Evolutionary conservation across 2,888 invertebrate genomes (phyloP).

Genomic region (Cheilosia vernalis): DNA sequence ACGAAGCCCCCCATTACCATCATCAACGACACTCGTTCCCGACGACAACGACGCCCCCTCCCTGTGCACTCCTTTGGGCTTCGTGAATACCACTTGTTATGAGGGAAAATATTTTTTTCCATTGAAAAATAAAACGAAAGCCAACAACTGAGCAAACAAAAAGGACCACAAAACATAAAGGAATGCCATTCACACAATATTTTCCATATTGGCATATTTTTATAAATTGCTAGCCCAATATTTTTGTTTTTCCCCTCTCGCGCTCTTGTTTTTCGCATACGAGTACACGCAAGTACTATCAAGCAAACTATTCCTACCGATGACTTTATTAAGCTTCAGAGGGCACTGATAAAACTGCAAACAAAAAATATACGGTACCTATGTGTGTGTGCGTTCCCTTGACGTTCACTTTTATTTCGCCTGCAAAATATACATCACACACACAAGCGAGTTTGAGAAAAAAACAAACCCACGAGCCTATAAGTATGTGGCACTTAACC

Average conservation of each 20-base stretch:
- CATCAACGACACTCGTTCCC: constrained; percentile 47
- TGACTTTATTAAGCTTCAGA: constrained; percentile 67
- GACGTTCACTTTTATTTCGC: constrained; percentile 58
- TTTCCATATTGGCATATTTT: constrained; percentile 75
- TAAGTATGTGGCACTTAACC: constrained; percentile 74
- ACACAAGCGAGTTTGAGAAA: constrained; percentile 1
- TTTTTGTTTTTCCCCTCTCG: neutral
- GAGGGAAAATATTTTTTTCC: constrained; percentile 32
- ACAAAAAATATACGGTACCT: constrained; percentile 12
- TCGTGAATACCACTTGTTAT: constrained; percentile 55
- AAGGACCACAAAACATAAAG: constrained; percentile 50
- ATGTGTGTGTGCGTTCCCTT: constrained; percentile 52
- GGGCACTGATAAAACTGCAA: constrained; percentile 40
- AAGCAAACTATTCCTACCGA: constrained; percentile 53
- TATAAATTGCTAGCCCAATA: constrained; percentile 67
- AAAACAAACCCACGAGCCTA: constrained; percentile 35
- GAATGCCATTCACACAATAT: constrained; percentile 72
- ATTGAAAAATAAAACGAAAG: constrained; percentile 27
- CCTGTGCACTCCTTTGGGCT: constrained; percentile 22
- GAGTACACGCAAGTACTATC: constrained; percentile 28
- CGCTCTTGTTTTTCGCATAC: constrained; percentile 4
- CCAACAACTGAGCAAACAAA: constrained; percentile 60
- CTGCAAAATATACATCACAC: constrained; percentile 40
- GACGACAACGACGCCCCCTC: neutral
- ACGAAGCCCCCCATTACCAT: constrained; percentile 50